phyloP scores from a whole-genome alignment of 2,888 invertebrate species.

The Anthrax anthrax region DNA sequence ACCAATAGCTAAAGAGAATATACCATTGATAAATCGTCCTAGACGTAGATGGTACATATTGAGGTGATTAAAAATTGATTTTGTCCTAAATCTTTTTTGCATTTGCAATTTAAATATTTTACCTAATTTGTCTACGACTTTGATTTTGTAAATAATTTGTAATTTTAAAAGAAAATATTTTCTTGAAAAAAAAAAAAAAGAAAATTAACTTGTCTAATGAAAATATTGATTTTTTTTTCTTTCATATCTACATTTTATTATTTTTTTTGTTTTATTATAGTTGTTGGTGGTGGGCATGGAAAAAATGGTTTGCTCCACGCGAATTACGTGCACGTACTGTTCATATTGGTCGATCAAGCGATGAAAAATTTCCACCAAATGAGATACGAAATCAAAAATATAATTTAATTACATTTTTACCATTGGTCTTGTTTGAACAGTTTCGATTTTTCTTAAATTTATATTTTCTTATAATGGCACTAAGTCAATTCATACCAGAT shows the following conservation, averaged over 20 bases:
- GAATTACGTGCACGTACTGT: constrained; percentile 65
- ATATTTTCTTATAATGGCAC: constrained; percentile 95
- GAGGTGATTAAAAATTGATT: constrained; percentile 40
- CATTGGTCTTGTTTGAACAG: constrained; percentile 91
- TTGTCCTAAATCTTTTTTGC: too few relatives aligned
- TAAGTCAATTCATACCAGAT: constrained; percentile 94
- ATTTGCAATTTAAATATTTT: too few relatives aligned
- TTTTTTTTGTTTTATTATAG: constrained; percentile 36
- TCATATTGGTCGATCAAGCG: constrained; percentile 56
- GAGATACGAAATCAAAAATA: constrained; percentile 98
- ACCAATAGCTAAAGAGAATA: constrained; percentile 47
- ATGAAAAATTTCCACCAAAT: constrained; percentile 84
- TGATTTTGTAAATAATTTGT: background rate
- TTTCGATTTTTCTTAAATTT: constrained; percentile 98
- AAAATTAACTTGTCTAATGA: background rate
- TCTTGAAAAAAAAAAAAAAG: background rate
- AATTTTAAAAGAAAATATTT: background rate
- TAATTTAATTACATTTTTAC: constrained; percentile 79
- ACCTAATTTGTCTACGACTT: too few relatives aligned
- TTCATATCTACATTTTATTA: background rate
- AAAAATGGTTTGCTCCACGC: constrained; percentile 55
- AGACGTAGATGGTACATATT: constrained; percentile 44
- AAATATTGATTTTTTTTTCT: background rate
- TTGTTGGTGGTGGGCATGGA: constrained; percentile 61
- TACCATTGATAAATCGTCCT: constrained; percentile 51